A percentile compares a stretch with the other conserved stretches of the same genome.
phyloP scores from a whole-genome alignment of 2,888 invertebrate species.

The Erebia epiphron region DNA sequence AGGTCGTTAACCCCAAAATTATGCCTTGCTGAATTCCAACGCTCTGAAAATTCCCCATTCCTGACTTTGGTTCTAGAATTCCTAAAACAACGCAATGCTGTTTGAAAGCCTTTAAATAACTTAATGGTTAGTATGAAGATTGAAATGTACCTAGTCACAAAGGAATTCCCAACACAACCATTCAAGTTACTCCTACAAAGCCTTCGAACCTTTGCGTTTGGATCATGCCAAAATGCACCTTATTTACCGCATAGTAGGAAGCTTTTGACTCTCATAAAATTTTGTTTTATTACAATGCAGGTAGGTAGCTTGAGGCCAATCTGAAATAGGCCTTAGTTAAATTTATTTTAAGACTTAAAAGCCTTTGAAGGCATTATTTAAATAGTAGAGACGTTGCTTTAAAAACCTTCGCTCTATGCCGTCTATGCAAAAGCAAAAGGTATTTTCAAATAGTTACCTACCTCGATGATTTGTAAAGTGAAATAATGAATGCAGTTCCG shows the following conservation, averaged over 20 bases:
- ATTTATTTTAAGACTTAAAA: background rate
- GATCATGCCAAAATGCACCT: slow-evolving; percentile 17
- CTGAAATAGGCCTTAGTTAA: background rate
- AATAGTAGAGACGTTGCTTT: background rate
- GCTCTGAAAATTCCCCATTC: background rate
- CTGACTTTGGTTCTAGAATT: slow-evolving; percentile 6
- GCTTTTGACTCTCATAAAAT: background rate
- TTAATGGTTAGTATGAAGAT: background rate
- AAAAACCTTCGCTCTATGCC: slow-evolving; percentile 2
- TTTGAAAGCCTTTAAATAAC: slow-evolving; percentile 16
- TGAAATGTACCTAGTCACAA: slow-evolving; percentile 50
- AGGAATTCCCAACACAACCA: slow-evolving; percentile 59
- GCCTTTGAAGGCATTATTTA: background rate
- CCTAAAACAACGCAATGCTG: slow-evolving; percentile 9
- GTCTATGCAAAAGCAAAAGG: too few species aligned
- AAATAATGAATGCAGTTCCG: too few species aligned
- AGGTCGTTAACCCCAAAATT: slow-evolving; percentile 16
- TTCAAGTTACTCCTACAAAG: slow-evolving; percentile 54
- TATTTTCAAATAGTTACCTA: background rate
- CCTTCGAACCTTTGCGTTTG: slow-evolving; percentile 39
- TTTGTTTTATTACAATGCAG: slow-evolving; percentile 5
- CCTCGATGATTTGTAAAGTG: background rate
- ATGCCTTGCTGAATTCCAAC: slow-evolving; percentile 10
- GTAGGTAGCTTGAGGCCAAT: background rate
- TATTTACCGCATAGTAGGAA: slow-evolving; percentile 6